Evolutionary conservation across 2,888 invertebrate species (phyloP).

Genomic region (Caenorhabditis panamensis): DNA sequence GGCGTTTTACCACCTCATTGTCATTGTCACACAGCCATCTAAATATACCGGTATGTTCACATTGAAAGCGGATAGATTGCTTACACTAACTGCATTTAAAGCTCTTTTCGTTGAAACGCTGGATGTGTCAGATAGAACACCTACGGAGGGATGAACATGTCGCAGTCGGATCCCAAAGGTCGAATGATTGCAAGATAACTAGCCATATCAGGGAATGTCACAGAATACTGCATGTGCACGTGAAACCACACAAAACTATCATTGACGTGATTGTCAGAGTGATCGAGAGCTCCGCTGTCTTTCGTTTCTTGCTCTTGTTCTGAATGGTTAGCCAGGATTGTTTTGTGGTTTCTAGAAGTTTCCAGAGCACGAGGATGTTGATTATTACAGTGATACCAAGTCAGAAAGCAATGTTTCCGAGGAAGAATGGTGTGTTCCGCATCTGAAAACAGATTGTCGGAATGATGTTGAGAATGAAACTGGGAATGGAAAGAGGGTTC

Average conservation of each 20-base stretch:
- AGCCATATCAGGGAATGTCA: not conserved
- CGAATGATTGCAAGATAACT: constrained; percentile 5
- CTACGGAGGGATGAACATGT: constrained; percentile 30
- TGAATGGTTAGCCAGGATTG: not conserved
- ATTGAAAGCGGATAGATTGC: not conserved
- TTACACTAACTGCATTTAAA: not conserved
- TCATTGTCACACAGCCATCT: no score
- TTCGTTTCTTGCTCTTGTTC: constrained; percentile 2
- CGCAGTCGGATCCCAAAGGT: constrained; percentile 30
- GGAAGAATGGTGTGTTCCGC: constrained; percentile 38
- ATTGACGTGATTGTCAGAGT: constrained; percentile 2
- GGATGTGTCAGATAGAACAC: constrained; percentile 38
- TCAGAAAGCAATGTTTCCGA: constrained; percentile 29
- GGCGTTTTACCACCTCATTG: no score
- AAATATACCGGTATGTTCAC: no score
- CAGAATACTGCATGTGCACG: not conserved
- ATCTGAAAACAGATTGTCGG: no score
- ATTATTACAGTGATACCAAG: constrained; percentile 7
- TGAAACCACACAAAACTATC: not conserved
- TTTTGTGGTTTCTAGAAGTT: constrained; percentile 7
- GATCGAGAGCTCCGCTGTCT: constrained; percentile 1
- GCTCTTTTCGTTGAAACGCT: not conserved
- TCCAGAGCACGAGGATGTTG: constrained; percentile 10
- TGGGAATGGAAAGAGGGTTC: no score
- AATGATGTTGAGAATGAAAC: no score